A percentile compares a stretch with the other conserved stretches of the same genome.
Conservation (phyloP, 2,797 vertebrate genomes). For the Kryptopterus vitreolus region DNA sequence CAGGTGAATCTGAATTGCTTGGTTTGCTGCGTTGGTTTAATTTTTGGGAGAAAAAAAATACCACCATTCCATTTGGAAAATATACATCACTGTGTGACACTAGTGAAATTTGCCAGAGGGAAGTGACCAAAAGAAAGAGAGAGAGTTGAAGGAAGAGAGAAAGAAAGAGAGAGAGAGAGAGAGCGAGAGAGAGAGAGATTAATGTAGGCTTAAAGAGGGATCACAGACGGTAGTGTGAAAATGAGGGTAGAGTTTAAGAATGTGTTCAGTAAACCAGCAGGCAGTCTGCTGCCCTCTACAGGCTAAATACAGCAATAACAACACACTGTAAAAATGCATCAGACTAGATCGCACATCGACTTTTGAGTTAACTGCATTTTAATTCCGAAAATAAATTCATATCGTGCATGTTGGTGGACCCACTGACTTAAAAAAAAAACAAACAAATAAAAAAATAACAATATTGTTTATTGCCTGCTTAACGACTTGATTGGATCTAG, state of each 20-base stretch:
- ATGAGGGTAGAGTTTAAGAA: neutral
- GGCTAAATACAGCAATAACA: neutral
- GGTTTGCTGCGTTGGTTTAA: slow-evolving; percentile 6
- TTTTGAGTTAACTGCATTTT: neutral
- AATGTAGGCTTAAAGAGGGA: neutral
- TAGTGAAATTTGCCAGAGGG: neutral
- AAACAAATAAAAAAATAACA: neutral
- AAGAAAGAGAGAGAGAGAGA: too few species aligned
- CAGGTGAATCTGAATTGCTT: neutral
- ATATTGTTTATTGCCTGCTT: neutral
- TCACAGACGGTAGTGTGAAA: neutral
- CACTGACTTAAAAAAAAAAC: neutral
- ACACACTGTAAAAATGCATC: neutral
- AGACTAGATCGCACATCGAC: neutral
- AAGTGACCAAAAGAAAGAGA: neutral
- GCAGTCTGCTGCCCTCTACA: slow-evolving; percentile 42
- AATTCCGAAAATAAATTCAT: neutral
- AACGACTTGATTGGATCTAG: neutral
- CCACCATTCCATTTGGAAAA: slow-evolving; percentile 2
- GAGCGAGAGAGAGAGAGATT: neutral
- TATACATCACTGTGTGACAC: neutral
- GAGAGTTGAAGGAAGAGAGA: neutral
- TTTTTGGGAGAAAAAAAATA: neutral
- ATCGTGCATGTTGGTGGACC: neutral
- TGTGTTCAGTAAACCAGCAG: neutral